phyloP scores from a whole-genome alignment of 2,888 invertebrate genomes.

The Osmoderma eremita region DNA sequence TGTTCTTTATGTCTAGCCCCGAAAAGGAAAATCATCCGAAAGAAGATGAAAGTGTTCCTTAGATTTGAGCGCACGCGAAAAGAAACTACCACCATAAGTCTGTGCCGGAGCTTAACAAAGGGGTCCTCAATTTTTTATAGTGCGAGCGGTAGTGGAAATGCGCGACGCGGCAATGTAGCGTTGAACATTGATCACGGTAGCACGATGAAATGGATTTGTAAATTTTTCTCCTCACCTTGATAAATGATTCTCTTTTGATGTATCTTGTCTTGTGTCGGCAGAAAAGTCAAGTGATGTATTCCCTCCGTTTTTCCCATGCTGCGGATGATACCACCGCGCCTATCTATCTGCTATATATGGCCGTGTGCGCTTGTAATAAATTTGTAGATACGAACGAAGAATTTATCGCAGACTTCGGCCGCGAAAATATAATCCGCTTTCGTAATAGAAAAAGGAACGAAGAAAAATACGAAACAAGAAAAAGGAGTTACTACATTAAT shows the following conservation, averaged over 20 bases:
- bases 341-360: background rate
- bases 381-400: background rate
- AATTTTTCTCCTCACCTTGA: conserved; percentile 37
- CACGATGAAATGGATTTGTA: conserved; percentile 37
- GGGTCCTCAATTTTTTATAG: conserved; percentile 36
- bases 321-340: conserved; percentile 8
- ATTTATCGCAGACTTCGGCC: background rate
- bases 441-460: too few relatives aligned
- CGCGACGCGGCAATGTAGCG: too few relatives aligned
- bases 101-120: conserved; percentile 31
- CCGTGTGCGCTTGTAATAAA: background rate
- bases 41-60: conserved; percentile 37
- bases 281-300: conserved; percentile 29
- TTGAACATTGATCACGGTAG: conserved; percentile 28
- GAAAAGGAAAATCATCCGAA: conserved; percentile 16
- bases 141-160: conserved; percentile 2
- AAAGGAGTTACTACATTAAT: too few relatives aligned
- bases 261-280: conserved; percentile 27
- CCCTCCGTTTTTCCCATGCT: conserved; percentile 9
- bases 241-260: conserved; percentile 37
- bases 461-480: too few relatives aligned
- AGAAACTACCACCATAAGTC: conserved; percentile 36
- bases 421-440: too few relatives aligned
- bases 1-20: conserved; percentile 26
- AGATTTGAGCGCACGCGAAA: conserved; percentile 20